Base-by-base conservation (phyloP, 2,797 vertebrate species). In the Emys orbicularis region DNA sequence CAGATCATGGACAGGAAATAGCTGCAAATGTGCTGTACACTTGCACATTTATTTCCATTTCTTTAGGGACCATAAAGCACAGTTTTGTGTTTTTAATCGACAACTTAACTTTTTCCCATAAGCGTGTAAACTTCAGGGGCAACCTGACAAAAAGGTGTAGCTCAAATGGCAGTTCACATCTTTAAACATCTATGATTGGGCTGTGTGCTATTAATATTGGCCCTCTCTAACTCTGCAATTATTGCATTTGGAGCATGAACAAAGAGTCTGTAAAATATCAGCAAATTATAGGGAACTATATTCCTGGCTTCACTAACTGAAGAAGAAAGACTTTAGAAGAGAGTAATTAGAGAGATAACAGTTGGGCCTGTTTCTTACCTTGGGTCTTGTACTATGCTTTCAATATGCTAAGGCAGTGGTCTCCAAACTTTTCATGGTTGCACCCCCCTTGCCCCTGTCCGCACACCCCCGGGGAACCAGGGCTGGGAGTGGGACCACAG, bases 41-140 rank as follows among this genome's bases (percentile, higher is more conserved):
- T 90, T 29, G 53, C 88, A 53, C 84, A 0, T 94, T 96, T 76
- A 52, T 84, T 68, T 83, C 94, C 84, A 44, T 80, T 79, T 81
- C 96, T 94, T 41, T 50, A 61, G 93, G 95, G 90, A 83, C 93
- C 87, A 57, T 93, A 91, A 95, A 96, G 92, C 79, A 68, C 79
- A 90, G 56, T 90, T 92, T 68, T 65, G 4, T 87, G 27, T 47
- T 77, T 95, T 96, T 90, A 79, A 89, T 85, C 54, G 68, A 81
- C 74, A 65, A 52, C 90, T 91, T 50, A 13, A 0, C 53, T 79
- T 57, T 96, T 94, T 92, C 93, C 53, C 92, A 79, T 95, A 91
- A 96, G 87, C 50, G 8, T 88, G 86, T 80, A 65, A n/a, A 29
- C 85, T 90, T 57, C 74, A 12, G 86, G 89, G 89, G 9, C 90